These are phyloP conservation scores for Conopomorpha cramerella DNA, from an alignment of 1,140 invertebrate genomes.

Conservation along the genomic window DNA sequence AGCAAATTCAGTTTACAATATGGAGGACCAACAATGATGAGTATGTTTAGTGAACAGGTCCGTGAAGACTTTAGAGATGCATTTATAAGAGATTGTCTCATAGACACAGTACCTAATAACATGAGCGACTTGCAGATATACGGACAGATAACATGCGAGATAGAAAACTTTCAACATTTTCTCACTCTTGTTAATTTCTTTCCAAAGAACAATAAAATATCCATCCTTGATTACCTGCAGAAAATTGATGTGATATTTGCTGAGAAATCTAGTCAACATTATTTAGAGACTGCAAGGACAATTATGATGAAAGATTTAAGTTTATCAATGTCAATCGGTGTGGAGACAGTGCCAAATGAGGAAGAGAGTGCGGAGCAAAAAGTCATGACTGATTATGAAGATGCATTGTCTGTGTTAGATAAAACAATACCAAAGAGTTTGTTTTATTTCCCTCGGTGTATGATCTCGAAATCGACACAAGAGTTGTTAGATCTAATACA, in stretches of 20 bases:
- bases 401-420: slow-evolving; percentile 32
- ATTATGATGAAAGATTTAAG: slow-evolving; percentile 85
- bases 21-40: slow-evolving; percentile 61
- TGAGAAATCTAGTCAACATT: slow-evolving; percentile 76
- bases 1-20: slow-evolving; percentile 63
- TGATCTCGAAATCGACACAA: slow-evolving; percentile 55
- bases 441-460: slow-evolving; percentile 52
- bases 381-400: slow-evolving; percentile 11
- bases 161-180: slow-evolving; percentile 69
- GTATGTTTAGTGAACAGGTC: slow-evolving; percentile 65
- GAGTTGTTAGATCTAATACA: slow-evolving; percentile 74
- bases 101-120: slow-evolving; percentile 75
- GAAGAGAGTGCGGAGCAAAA: slow-evolving; percentile 9
- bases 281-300: slow-evolving; percentile 69
- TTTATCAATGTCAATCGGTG: slow-evolving; percentile 68
- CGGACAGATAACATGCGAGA: slow-evolving; percentile 64
- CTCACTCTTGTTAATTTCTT: slow-evolving; percentile 66
- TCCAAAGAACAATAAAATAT: slow-evolving; percentile 44
- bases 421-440: slow-evolving; percentile 44
- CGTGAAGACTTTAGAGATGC: slow-evolving; percentile 66
- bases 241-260: slow-evolving; percentile 81
- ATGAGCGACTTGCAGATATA: slow-evolving; percentile 72
- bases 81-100: slow-evolving; percentile 76
- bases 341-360: slow-evolving; percentile 35
- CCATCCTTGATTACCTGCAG: slow-evolving; percentile 69